Evolutionary conservation across 1,140 invertebrate genomes (phyloP), one percentile per base, ranked within the genome.

Genomic region (Drosophila elegans): DNA sequence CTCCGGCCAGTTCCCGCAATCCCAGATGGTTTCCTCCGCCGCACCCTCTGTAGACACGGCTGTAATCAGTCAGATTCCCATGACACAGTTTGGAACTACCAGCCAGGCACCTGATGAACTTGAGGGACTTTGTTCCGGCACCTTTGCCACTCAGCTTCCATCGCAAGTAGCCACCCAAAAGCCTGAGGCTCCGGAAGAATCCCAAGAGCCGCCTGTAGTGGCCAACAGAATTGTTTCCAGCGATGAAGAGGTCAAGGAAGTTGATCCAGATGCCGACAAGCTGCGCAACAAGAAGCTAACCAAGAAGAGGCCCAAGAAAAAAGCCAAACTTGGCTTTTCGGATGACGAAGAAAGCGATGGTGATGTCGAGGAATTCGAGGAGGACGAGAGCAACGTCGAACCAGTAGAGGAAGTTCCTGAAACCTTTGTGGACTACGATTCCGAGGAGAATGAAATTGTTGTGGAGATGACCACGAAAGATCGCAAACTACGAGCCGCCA

Each of bases 401-500:
- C 89, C 93, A 36, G 73, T 85, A 3, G 80, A 91, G 13, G 92
- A 94, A 66, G 74, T 92, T 4, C 90, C 92, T 0, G 93, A 93
- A 51, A 91, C 93, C 39, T 94, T 93, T 73, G 83, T 95, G 3
- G 94, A 94, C 66, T 95, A 95, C 74, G 95, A 96, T 91, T 96
- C 96, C 0, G 95, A 96, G 78, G 95, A 96, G 78, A 96, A 96
- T 86, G 95, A 96, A 76, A 78, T 92, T 53, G 56, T 91, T 3
- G 91, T 93, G 1, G 71, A 91, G 68, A 83, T 94, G 64, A 91
- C 93, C 2, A 93, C 93, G 55, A 94, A 93, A 52, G 93, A 93
- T 72, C 92, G 93, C 11, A 92, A 93, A 61, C 91, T 94, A 45
- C 93, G 93, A 25, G 92, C 94, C 0, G 91, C 92, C 49, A 95